These are phyloP conservation scores for Epinotia demarniana DNA, from an alignment of 2,888 invertebrate species.

Conservation along the genomic window DNA sequence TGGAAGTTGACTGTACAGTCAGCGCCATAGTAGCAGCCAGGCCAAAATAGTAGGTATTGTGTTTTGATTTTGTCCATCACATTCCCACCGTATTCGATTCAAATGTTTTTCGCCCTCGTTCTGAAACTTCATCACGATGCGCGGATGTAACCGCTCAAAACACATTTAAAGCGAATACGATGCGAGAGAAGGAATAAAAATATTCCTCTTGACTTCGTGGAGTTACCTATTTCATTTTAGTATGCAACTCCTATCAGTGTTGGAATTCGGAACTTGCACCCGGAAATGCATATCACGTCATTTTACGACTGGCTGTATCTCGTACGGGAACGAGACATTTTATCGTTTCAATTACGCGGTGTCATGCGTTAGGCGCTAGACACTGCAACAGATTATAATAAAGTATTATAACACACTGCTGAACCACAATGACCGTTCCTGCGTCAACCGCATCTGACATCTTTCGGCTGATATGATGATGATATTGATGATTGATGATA, in stretches of 20 bases:
- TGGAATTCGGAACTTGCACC: slow-evolving; percentile 8
- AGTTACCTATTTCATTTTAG: not conserved
- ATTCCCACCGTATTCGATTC: not conserved
- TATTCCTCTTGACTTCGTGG: not conserved
- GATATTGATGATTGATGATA: too few relatives aligned
- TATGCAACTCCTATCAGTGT: slow-evolving; percentile 20
- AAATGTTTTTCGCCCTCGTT: not conserved
- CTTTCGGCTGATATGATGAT: too few relatives aligned
- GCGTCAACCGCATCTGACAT: too few relatives aligned
- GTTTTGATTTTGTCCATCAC: not conserved
- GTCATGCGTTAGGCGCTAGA: not conserved
- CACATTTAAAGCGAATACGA: not conserved
- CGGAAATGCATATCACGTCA: slow-evolving; percentile 22
- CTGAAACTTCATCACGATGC: too few relatives aligned
- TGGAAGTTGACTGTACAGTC: too few relatives aligned
- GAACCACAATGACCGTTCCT: too few relatives aligned
- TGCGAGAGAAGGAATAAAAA: not conserved
- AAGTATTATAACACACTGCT: too few relatives aligned
- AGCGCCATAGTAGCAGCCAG: too few relatives aligned
- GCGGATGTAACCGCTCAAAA: not conserved
- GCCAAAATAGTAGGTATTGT: not conserved
- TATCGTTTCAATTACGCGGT: slow-evolving; percentile 11
- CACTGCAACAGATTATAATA: not conserved
- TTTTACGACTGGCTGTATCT: slow-evolving; percentile 18
- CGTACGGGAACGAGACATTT: slow-evolving; percentile 3